These are phyloP conservation scores for Tachuris rubrigastra DNA, from an alignment of 2,113 vertebrate genomes.

Conservation along the genomic window DNA sequence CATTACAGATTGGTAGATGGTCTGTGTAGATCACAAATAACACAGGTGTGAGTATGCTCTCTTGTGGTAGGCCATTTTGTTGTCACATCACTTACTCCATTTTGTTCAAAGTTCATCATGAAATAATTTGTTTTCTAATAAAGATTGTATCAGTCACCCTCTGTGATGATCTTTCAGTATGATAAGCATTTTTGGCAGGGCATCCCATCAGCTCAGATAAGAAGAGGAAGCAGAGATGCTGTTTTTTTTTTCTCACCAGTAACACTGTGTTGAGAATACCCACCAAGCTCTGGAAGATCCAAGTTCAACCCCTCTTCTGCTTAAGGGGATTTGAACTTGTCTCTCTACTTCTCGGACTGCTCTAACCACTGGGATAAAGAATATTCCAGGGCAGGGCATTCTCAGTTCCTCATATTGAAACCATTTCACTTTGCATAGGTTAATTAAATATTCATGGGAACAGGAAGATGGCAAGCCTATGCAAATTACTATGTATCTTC, in stretches of 20 bases:
- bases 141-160: slow-evolving; percentile 51
- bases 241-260: slow-evolving; percentile 43
- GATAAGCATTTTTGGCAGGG: slow-evolving; percentile 36
- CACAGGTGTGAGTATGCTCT: slow-evolving; percentile 66
- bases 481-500: slow-evolving; percentile 42
- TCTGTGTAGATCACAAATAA: slow-evolving; percentile 17
- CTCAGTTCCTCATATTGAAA: slow-evolving; percentile 61
- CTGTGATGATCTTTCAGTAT: slow-evolving; percentile 11
- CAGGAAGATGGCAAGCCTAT: slow-evolving; percentile 59
- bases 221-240: slow-evolving; percentile 17
- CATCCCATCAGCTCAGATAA: background rate
- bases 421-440: slow-evolving; percentile 57
- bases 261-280: background rate
- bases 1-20: background rate
- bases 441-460: slow-evolving; percentile 65
- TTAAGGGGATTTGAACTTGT: slow-evolving; percentile 62
- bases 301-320: slow-evolving; percentile 25
- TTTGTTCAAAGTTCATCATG: slow-evolving; percentile 23
- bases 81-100: slow-evolving; percentile 7
- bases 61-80: slow-evolving; percentile 68
- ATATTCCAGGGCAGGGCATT: slow-evolving; percentile 56
- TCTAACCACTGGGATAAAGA: slow-evolving; percentile 38
- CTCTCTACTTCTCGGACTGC: slow-evolving; percentile 54
- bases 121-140: slow-evolving; percentile 61
- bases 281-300: background rate